Conservation (phyloP, 2,888 invertebrate species). For the Drosophila picticornis region DNA sequence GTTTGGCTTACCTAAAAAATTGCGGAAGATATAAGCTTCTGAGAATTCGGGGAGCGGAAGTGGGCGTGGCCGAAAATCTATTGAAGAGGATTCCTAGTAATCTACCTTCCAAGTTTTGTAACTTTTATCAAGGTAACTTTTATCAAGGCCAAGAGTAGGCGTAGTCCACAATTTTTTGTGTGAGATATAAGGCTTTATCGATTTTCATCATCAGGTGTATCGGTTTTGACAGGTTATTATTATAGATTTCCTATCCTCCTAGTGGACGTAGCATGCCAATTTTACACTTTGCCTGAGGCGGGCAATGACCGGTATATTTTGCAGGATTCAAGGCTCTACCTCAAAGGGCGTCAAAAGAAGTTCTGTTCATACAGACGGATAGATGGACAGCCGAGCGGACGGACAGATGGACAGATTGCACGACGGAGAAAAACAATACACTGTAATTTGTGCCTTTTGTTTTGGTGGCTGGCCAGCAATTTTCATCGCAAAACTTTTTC, state of each 20-base stretch:
- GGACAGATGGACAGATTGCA: neutral
- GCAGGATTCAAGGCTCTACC: no score
- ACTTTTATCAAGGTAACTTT: no score
- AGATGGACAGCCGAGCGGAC: neutral
- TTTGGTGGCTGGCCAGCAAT: conserved; percentile 64
- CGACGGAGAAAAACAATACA: neutral
- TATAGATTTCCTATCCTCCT: no score
- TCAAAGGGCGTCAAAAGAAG: neutral
- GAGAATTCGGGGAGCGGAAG: neutral
- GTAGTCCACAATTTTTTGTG: neutral
- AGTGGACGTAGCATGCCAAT: no score
- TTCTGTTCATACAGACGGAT: neutral
- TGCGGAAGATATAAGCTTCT: neutral
- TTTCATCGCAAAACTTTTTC: conserved; percentile 64
- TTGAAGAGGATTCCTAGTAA: neutral
- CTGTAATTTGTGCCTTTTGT: conserved; percentile 75
- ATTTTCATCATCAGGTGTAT: no score
- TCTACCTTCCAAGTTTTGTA: neutral
- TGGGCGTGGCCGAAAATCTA: neutral
- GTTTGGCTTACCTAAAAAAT: neutral
- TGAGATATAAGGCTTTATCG: no score
- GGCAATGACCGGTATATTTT: no score
- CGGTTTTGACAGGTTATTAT: no score
- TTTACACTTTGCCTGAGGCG: no score
- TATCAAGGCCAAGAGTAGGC: neutral